Conservation (phyloP, 2,797 vertebrate species). For the Artibeus lituratus region DNA sequence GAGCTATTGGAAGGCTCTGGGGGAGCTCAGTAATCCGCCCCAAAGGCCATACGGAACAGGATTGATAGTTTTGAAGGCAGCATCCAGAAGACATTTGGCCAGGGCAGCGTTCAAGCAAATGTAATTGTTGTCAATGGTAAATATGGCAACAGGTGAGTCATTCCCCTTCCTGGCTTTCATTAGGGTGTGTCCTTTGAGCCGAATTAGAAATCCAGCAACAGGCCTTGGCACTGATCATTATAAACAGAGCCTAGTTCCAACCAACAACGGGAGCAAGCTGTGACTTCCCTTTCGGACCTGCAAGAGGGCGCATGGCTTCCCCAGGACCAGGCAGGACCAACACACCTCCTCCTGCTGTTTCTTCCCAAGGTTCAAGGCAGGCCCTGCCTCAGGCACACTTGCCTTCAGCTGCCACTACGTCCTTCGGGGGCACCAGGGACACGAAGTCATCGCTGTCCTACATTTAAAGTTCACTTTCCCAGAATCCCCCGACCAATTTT, state of each 20-base stretch:
- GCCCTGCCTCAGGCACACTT: neutral
- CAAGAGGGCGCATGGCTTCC: neutral
- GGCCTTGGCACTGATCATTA: conserved; percentile 19
- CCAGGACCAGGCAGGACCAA: neutral
- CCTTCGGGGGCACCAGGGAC: neutral
- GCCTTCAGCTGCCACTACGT: neutral
- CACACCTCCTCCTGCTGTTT: neutral
- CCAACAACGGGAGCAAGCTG: neutral
- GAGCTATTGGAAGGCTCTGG: neutral
- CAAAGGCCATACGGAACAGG: neutral
- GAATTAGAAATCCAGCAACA: conserved; percentile 64
- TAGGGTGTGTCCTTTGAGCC: conserved; percentile 55
- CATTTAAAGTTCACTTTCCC: neutral
- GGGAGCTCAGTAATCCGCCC: neutral
- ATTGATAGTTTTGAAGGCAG: neutral
- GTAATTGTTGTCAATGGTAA: conserved; percentile 26
- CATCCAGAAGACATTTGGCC: neutral
- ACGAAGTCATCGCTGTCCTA: neutral
- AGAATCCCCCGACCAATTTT: neutral
- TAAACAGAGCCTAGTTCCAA: conserved; percentile 51
- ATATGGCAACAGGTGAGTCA: conserved; percentile 75
- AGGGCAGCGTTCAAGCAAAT: conserved; percentile 54
- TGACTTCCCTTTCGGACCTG: neutral
- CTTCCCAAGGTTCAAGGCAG: neutral
- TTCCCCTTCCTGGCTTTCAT: conserved; percentile 62